Evolutionary conservation across 2,113 vertebrate species (phyloP), one percentile per base, ranked within the genome.

Genomic region (Blennius ocellaris): DNA sequence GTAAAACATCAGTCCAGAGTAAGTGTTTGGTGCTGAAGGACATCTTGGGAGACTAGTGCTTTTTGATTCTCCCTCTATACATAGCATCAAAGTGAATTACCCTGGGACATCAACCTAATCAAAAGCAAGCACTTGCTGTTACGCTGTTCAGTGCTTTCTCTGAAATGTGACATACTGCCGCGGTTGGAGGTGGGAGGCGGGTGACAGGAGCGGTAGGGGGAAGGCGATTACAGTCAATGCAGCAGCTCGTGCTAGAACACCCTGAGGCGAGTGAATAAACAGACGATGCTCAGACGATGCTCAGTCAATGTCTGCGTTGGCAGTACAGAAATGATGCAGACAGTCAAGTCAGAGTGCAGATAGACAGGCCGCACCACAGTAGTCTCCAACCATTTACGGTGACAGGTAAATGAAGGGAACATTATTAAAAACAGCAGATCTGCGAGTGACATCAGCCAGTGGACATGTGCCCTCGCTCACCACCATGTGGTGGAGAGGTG

Each of bases 251-350:
- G 64, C 49, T 67, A 56, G 49, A 89, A 81, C 73, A 82, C 64
- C 85, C 87, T 4, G 54, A 83, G 83, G 86, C 72, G 11, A 76
- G 45, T 54, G 50, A 71, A 85, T 79, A 87, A 85, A 67, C 60
- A 83, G 80, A 81, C 69, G 70, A 67, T 44, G 62, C 66, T 56
- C 65, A 71, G 78, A 73, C 73, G 63, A 80, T 59, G 69, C 80
- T 78, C 64, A 59, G 68, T 66, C 69, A 63, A 54, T 53, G 69
- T 17, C 61, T 65, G 74, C 39, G 47, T 66, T 62, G 74, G 77
- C 68, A 69, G 68, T 16, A 69, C 73, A 69, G 70, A 81, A 64
- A 77, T 67, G 81, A 40, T 51, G 70, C 56, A 69, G 69, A 73
- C 78, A 72, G 59, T 44, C 49, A 37, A 73, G 63, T 74, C 72